A percentile compares a stretch with the other conserved stretches of the same genome.
These are phyloP conservation scores for Tolmerus cingulatus DNA, from an alignment of 2,888 invertebrate genomes.

Conservation along the genomic window DNA sequence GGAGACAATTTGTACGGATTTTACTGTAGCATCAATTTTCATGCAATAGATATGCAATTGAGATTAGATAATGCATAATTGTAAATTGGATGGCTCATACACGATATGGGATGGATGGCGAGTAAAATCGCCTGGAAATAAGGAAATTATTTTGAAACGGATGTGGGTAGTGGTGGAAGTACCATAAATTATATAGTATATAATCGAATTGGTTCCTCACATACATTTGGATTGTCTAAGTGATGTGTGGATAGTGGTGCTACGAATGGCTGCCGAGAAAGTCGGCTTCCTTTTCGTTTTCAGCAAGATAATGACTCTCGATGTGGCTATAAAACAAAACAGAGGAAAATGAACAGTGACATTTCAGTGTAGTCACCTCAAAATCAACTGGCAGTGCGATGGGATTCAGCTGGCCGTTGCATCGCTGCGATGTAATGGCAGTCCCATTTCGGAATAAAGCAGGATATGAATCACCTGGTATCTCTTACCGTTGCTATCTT, in stretches of 20 bases:
- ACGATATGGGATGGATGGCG: neutral
- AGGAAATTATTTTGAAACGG: conserved; percentile 29
- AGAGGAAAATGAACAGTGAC: neutral
- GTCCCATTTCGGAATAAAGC: conserved; percentile 8
- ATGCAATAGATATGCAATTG: conserved; percentile 29
- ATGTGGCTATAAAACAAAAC: neutral
- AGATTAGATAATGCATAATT: conserved; percentile 39
- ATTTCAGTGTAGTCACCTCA: neutral
- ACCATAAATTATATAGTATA: conserved; percentile 1
- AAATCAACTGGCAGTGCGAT: neutral
- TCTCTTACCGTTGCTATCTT: conserved; percentile 22
- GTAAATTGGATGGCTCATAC: conserved; percentile 29
- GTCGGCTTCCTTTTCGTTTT: neutral
- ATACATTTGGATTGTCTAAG: neutral
- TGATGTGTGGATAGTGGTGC: neutral
- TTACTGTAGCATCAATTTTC: conserved; percentile 27
- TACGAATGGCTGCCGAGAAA: neutral
- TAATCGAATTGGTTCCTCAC: neutral
- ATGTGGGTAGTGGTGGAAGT: conserved; percentile 15
- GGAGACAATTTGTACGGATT: conserved; percentile 13
- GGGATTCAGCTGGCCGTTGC: neutral
- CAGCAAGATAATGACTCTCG: neutral
- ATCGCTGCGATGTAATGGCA: neutral
- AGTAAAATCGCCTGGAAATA: neutral
- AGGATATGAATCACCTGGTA: conserved; percentile 34